Conservation (phyloP, 2,113 vertebrate genomes). For the Drymodes brunneopygia region DNA sequence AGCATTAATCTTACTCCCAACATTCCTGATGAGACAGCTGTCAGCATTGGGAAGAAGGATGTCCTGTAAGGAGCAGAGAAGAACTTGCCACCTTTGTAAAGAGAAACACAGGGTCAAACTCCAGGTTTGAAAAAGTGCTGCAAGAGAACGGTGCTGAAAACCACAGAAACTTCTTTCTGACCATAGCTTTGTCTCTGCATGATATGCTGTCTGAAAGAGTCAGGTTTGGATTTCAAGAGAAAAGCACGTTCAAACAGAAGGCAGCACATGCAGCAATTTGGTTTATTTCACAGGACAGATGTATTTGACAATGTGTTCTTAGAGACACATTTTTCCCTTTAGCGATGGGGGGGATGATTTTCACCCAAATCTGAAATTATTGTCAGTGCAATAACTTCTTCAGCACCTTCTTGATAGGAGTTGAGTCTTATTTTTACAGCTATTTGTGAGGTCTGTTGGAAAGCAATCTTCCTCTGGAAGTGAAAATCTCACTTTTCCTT, state of each 20-base stretch:
- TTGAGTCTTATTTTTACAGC: neutral
- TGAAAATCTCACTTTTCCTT: neutral
- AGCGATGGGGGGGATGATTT: neutral
- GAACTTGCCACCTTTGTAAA: neutral
- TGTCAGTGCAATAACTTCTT: neutral
- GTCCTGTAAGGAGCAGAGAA: neutral
- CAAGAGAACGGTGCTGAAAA: neutral
- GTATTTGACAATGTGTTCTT: neutral
- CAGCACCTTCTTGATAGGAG: neutral
- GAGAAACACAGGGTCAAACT: neutral
- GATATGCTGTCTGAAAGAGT: neutral
- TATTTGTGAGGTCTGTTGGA: neutral
- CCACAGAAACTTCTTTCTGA: neutral
- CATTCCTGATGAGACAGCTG: neutral
- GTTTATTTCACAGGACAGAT: slow-evolving; percentile 16
- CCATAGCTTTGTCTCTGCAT: neutral
- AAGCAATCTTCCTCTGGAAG: neutral
- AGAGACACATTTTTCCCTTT: neutral
- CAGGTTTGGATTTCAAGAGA: neutral
- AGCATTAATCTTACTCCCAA: neutral
- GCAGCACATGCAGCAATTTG: neutral
- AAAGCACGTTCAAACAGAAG: neutral
- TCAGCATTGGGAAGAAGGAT: neutral
- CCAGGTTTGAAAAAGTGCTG: neutral
- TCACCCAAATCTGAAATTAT: neutral